A percentile compares a stretch with the other conserved stretches of the same genome.
Evolutionary conservation across 2,113 vertebrate species (phyloP).

Genomic region (Acanthochromis polyacanthus): DNA sequence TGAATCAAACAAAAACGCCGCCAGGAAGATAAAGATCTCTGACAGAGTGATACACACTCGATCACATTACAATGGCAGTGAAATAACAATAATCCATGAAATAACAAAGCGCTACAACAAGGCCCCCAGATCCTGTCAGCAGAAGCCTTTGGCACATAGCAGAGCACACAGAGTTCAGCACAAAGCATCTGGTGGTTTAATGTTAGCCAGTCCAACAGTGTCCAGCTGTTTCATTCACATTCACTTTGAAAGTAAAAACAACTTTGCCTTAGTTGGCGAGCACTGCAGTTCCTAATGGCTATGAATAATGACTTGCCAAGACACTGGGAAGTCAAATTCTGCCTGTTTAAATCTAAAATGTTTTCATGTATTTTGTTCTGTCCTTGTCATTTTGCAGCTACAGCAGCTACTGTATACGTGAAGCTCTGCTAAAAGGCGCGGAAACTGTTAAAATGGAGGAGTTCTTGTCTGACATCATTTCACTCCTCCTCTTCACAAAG

Average conservation of each 20-base stretch:
- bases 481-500: constrained; percentile 59
- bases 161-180: constrained; percentile 67
- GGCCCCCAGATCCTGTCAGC: constrained; percentile 64
- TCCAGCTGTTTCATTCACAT: constrained; percentile 78
- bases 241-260: constrained; percentile 36
- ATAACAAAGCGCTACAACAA: constrained; percentile 72
- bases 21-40: constrained; percentile 72
- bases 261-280: constrained; percentile 64
- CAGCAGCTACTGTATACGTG: constrained; percentile 52
- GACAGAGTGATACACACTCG: constrained; percentile 73
- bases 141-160: constrained; percentile 53
- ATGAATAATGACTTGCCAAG: constrained; percentile 70
- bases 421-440: constrained; percentile 54
- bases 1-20: constrained; percentile 74
- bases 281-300: constrained; percentile 52
- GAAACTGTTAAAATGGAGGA: constrained; percentile 61
- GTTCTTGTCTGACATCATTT: constrained; percentile 59
- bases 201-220: constrained; percentile 53
- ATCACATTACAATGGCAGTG: constrained; percentile 79
- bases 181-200: constrained; percentile 58
- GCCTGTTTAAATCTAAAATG: constrained; percentile 57
- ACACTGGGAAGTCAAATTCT: constrained; percentile 54
- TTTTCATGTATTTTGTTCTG: constrained; percentile 25
- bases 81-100: constrained; percentile 78
- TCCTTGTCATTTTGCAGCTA: constrained; percentile 16